These are phyloP conservation scores for Hyphantria cunea DNA, from an alignment of 1,140 invertebrate species.

Conservation along the genomic window DNA sequence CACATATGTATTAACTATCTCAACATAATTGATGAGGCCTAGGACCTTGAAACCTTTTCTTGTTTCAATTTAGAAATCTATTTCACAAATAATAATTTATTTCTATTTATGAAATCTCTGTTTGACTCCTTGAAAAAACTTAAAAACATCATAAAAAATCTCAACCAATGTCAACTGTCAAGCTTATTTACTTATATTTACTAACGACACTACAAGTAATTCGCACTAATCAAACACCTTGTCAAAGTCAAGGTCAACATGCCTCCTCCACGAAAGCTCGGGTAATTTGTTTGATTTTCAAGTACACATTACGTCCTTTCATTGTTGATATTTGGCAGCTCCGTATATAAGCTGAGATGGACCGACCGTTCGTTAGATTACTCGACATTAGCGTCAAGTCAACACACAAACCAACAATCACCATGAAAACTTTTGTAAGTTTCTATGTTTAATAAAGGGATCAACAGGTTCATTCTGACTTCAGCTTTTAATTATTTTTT, in stretches of 20 bases:
- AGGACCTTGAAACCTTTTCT: no score
- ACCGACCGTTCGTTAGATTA: conserved; percentile 1
- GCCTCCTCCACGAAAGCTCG: conserved; percentile 48
- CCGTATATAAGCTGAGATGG: conserved; percentile 55
- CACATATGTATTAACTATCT: no score
- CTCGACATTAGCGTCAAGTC: conserved; percentile 3
- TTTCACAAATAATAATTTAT: no score
- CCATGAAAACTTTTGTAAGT: conserved; percentile 77
- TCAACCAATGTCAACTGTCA: no score
- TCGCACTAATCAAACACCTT: background rate
- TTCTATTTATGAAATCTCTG: no score
- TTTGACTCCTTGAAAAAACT: no score
- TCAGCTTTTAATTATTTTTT: background rate
- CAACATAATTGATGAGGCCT: no score
- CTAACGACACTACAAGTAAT: no score
- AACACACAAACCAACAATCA: conserved; percentile 28
- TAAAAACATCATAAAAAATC: no score
- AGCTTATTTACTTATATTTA: no score
- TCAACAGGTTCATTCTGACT: background rate
- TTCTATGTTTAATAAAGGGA: background rate
- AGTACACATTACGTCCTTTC: conserved; percentile 49
- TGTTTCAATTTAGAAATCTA: no score
- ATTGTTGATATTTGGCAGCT: conserved; percentile 56
- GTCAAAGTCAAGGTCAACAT: conserved; percentile 10
- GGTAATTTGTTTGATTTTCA: conserved; percentile 46